Base-by-base conservation (phyloP, 2,113 vertebrate species). In the Sus scrofa region DNA sequence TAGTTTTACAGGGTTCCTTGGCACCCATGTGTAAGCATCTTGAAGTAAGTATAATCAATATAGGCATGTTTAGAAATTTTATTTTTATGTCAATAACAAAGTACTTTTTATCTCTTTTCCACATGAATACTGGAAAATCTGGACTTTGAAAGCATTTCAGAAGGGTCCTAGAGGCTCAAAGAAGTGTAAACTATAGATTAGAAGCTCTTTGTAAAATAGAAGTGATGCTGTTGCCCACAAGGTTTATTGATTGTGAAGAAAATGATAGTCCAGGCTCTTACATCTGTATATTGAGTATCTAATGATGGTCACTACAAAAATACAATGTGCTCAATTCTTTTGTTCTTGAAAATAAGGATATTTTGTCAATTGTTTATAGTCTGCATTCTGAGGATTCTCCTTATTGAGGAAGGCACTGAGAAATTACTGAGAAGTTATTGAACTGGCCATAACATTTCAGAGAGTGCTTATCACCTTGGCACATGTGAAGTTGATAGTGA, bases 311-410 rank as follows among this genome's bases (percentile, higher is more conserved):
- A 65, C 60, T 87, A 6, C 30, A 93, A 79, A 93, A 95, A 93
- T 83, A 74, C 2, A 52, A 13, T 39, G 14, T 6, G 2, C 96
- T 89, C n/a, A 37, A 37, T 75, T 97, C 2, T 91, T 88, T 93
- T 93, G 52, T 54, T 97, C 30, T 92, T 94, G 44, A 92, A 95
- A 87, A 95, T 90, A 84, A 84, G 86, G 60, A 27, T 54, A 37
- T n/a, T 84, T 52, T 86, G 22, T 74, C 87, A 75, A 20, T 74
- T 95, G 32, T 86, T 95, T 85, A 79, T 50, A n/a, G 16, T 75
- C 7, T 68, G 11, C 58, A 44, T 96, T 95, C 27, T 79, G 32
- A 87, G 65, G 65, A 62, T 96, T 86, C 65, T 62, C 9, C 19
- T 8, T 88, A 65, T 91, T 86, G 79, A 91, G 63, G 32, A 91